Evolutionary conservation across 2,888 invertebrate species (phyloP), one percentile per base, ranked within the genome.

Genomic region (Timandra comae): DNA sequence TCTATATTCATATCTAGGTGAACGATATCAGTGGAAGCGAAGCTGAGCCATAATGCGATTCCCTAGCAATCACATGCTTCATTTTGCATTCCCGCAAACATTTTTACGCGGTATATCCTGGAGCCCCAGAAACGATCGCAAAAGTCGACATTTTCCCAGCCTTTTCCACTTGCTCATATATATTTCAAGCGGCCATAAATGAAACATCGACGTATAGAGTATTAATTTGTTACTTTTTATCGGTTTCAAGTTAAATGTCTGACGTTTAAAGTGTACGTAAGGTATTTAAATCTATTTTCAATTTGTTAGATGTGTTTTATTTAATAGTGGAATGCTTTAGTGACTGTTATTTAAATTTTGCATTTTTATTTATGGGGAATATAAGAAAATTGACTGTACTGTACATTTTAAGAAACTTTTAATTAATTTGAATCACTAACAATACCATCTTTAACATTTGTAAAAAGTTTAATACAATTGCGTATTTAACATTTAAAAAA

Each of bases 11-110:
- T 52, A 56, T 66, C 68, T 47, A 67, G 67, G 25, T 4, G 19
- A 22, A 20, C 28, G 40, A 32, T 41, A 36, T 49, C 56, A 51
- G 42, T 41, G 49, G 52, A 51, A 46, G 56, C 56, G 38, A n/a
- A n/a, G 63, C 48, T 49, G 53, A 49, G 53, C 60, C 50, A 56
- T 80, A 79, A 80, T 72, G 63, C 66, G 72, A 78, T 81, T 73
- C 70, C 63, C 54, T 41, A 67, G 75, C 78, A 78, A 81, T 80
- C 78, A 78, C 71, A 77, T 78, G 79, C 70, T 79, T 78, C 78
- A 79, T 80, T 80, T 80, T 77, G 73, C 76, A 76, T 77, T 70
- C 68, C 64, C 66, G 65, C 69, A 70, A 74, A 77, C 70, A 71
- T 69, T 75, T 74, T 73, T 68, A 62, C 59, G 58, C 50, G 35